Evolutionary conservation across 2,888 invertebrate genomes (phyloP).

Genomic region (Callyntrura guangdongensis): DNA sequence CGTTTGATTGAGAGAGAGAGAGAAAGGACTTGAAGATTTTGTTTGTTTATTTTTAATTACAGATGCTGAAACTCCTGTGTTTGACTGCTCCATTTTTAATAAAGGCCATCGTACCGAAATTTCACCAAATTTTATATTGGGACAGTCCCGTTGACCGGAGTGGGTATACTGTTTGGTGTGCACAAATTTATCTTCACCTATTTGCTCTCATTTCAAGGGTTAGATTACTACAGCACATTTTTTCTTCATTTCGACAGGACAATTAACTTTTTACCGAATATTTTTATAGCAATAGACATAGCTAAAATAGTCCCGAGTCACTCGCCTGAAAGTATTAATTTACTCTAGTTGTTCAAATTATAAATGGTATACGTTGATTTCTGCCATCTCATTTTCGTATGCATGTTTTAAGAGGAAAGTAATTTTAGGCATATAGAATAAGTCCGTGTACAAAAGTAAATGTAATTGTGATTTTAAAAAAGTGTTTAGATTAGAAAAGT

Average conservation of each 20-base stretch:
- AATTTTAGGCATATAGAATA: too few species aligned
- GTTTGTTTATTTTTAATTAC: slow-evolving; percentile 13
- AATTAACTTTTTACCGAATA: too few species aligned
- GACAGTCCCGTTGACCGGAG: slow-evolving; percentile 61
- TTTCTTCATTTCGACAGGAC: slow-evolving; percentile 69
- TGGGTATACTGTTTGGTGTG: slow-evolving; percentile 68
- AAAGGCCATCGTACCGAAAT: slow-evolving; percentile 46
- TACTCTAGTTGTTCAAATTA: too few species aligned
- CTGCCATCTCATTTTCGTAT: too few species aligned
- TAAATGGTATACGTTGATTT: too few species aligned
- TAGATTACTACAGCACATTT: slow-evolving; percentile 67
- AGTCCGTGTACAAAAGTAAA: too few species aligned
- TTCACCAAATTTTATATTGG: slow-evolving; percentile 53
- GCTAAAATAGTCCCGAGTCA: background rate
- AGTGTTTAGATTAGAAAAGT: too few species aligned
- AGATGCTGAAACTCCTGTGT: slow-evolving; percentile 70
- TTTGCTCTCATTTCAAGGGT: slow-evolving; percentile 70
- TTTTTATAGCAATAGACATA: too few species aligned
- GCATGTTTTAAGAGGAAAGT: too few species aligned
- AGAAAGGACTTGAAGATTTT: too few species aligned
- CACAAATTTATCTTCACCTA: slow-evolving; percentile 67
- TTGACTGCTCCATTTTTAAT: slow-evolving; percentile 68
- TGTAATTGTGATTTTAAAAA: too few species aligned
- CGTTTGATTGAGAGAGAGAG: too few species aligned
- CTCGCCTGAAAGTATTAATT: slow-evolving; percentile 37